Conservation (phyloP, 2,888 invertebrate species). For the Lithophane ornitopus region DNA sequence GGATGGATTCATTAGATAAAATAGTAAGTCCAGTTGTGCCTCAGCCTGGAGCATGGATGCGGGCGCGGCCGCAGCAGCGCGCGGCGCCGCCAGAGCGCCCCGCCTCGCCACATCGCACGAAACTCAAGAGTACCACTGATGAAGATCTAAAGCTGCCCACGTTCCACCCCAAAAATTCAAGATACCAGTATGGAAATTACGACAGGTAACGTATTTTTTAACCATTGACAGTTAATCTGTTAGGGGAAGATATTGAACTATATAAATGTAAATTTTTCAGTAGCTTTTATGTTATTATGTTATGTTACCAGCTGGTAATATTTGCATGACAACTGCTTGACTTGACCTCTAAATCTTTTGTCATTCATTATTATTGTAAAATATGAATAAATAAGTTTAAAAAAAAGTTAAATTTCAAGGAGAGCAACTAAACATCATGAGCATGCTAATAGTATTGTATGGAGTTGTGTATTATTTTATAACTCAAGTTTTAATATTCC, state of each 20-base stretch:
- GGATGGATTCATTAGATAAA: constrained; percentile 95
- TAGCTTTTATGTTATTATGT: constrained; percentile 25
- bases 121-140: constrained; percentile 79
- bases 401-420: constrained; percentile 45
- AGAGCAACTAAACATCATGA: constrained; percentile 18
- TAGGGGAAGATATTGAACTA: constrained; percentile 12
- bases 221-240: background rate
- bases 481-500: constrained; percentile 66
- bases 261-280: constrained; percentile 30
- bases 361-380: constrained; percentile 39
- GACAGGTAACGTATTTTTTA: constrained; percentile 89
- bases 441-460: background rate
- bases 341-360: constrained; percentile 55
- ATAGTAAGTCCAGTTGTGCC: constrained; percentile 98
- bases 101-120: constrained; percentile 86
- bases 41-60: constrained; percentile 96
- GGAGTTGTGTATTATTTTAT: constrained; percentile 5
- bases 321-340: constrained; percentile 56
- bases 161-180: constrained; percentile 94
- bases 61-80: constrained; percentile 84
- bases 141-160: constrained; percentile 90
- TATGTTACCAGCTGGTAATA: constrained; percentile 50
- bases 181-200: constrained; percentile 99
- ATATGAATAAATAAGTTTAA: constrained; percentile 36
- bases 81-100: constrained; percentile 84